Base-by-base conservation (phyloP, 64 coral and sea anemone species). In the Trachythela sp. region DNA sequence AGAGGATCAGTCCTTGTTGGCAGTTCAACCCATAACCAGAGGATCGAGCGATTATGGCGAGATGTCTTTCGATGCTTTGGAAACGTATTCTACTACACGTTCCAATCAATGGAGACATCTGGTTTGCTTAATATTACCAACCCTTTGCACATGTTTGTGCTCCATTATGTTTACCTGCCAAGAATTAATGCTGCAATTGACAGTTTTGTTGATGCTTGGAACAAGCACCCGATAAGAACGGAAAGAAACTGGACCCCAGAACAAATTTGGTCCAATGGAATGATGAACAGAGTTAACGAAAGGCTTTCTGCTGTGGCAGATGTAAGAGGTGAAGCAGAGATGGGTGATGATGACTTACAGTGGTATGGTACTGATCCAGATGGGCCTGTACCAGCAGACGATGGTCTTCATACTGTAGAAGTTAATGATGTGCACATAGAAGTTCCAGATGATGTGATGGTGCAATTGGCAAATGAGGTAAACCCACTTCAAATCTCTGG, bases 71-170 rank as follows among this genome's bases (percentile, higher is more conserved):
- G 86, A 58, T 48, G 36, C 50, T 48, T 92, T 41, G 48, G 85
- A 20, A 77, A 70, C 42, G 76, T 88, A 11, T 92, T 92, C 32
- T 91, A 92, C 56, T 92, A 92, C 24, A 92, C 91, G 8, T 92
- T 84, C 22, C 40, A 38, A 35, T 36, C 90, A 24, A 86, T 86
- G 67, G 84, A 72, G n/a, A 84, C 86, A 86, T 22, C 26, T 15
- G 54, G 84, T 14, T 10, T 70, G 14, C 56, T 90, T 60, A 42
- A 84, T 84, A 48, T 48, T 6, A 29, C 40, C 2, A 58, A 58
- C 24, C 4, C 54, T 58, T 22, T 58, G 54, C 54, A 58, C 14
- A 20, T 10, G 18, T 58, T 58, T n/a, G 24, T 58, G 13, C 18
- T 58, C 7, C 54, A 58, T n/a, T 58, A 58, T n/a, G 24, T 58